These are phyloP conservation scores for Carollia perspicillata DNA, from an alignment of 2,113 vertebrate species.

Conservation along the genomic window DNA sequence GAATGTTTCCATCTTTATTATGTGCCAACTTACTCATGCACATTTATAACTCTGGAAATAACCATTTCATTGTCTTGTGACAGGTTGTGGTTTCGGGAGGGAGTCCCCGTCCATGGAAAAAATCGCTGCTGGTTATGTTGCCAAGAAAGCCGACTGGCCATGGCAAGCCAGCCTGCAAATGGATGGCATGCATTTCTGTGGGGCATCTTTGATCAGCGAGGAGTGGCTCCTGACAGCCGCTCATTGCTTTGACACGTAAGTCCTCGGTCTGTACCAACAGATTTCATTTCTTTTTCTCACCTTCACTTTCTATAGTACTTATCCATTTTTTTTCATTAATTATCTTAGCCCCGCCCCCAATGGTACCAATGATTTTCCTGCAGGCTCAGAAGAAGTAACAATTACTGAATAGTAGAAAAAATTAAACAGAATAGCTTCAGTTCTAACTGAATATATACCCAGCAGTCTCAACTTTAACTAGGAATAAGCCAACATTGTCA, in stretches of 20 bases:
- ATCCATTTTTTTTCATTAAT: not conserved
- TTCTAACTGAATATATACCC: not conserved
- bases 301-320: not conserved
- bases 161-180: conserved; percentile 96
- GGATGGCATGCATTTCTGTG: conserved; percentile 87
- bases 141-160: conserved; percentile 87
- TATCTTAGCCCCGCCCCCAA: not conserved
- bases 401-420: not conserved
- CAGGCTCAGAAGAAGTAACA: not conserved
- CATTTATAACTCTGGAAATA: not conserved
- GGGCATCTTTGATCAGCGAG: conserved; percentile 89
- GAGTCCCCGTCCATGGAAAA: conserved; percentile 75
- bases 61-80: not conserved
- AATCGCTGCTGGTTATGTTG: conserved; percentile 86
- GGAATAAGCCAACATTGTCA: not conserved
- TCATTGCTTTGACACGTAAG: conserved; percentile 90
- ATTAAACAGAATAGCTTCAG: not conserved
- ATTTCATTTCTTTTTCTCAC: not conserved
- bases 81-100: conserved; percentile 81
- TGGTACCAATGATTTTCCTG: not conserved
- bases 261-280: not conserved
- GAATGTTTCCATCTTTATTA: not conserved
- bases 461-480: not conserved
- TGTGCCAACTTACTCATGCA: not conserved
- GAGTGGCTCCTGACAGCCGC: conserved; percentile 93